Evolutionary conservation across 53 echinoderm and acorn worm species (phyloP).

Genomic region (Temnopleurus reevesii): DNA sequence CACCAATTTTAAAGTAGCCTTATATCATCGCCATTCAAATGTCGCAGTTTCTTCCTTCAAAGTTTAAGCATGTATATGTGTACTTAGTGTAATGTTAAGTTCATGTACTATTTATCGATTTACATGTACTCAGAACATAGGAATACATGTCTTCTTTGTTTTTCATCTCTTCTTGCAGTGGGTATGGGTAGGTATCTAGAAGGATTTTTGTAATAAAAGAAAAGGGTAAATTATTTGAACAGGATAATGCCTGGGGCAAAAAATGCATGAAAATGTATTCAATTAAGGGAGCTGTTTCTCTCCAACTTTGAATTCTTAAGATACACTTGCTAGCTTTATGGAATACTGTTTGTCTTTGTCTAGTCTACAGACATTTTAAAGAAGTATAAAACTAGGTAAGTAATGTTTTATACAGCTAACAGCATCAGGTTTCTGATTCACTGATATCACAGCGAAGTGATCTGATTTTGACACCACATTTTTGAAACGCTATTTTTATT

Average conservation of each 20-base stretch:
- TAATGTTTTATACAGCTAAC: neutral
- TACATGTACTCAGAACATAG: too few relatives aligned
- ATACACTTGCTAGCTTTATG: neutral
- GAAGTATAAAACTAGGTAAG: neutral
- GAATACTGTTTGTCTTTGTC: neutral
- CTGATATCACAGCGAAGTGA: neutral
- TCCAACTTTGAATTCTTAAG: neutral
- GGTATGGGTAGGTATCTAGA: slow-evolving; percentile 21
- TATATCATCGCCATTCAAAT: too few relatives aligned
- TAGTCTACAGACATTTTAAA: neutral
- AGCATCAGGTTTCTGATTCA: neutral
- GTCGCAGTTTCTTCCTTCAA: too few relatives aligned
- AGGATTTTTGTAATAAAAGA: neutral
- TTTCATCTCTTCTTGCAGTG: neutral
- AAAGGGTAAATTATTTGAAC: too few relatives aligned
- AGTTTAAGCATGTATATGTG: too few relatives aligned
- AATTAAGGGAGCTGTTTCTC: neutral
- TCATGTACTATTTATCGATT: too few relatives aligned
- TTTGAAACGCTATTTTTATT: neutral
- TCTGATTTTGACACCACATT: neutral
- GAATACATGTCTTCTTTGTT: neutral
- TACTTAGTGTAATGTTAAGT: too few relatives aligned
- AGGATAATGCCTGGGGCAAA: neutral
- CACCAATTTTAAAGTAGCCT: too few relatives aligned
- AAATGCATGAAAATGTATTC: neutral